Conservation (phyloP, 2,113 vertebrate genomes). For the Phylloscopus trochiloides region DNA sequence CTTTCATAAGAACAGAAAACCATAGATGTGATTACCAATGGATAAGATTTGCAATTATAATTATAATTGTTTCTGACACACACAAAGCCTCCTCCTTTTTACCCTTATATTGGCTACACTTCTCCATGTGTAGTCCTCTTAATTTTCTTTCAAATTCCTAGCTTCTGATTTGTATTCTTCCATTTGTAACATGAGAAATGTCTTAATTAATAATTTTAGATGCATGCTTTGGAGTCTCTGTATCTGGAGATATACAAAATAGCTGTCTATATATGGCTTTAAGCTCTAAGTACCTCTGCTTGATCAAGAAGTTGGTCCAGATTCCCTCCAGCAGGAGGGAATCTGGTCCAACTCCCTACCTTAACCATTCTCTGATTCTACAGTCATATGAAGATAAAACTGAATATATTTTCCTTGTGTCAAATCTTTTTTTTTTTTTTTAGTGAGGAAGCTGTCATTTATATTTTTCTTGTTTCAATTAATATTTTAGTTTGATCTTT, state of each 20-base stretch:
- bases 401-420: background rate
- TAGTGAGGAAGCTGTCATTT: background rate
- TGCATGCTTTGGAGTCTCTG: background rate
- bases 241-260: background rate
- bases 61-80: background rate
- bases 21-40: background rate
- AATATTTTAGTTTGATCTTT: background rate
- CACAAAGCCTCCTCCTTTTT: background rate
- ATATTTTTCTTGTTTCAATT: background rate
- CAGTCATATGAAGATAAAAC: background rate
- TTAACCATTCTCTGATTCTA: background rate
- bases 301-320: background rate
- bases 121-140: background rate
- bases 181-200: background rate
- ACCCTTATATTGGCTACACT: background rate
- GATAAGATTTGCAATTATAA: background rate
- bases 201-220: background rate
- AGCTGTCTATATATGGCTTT: accelerated
- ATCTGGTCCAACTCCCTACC: background rate
- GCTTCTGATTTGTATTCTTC: background rate
- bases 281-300: background rate
- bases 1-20: background rate
- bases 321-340: background rate
- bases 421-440: background rate
- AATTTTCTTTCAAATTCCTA: background rate